These are phyloP conservation scores for Pocillopora verrucosa DNA, from an alignment of 64 coral and sea anemone species.

Conservation along the genomic window DNA sequence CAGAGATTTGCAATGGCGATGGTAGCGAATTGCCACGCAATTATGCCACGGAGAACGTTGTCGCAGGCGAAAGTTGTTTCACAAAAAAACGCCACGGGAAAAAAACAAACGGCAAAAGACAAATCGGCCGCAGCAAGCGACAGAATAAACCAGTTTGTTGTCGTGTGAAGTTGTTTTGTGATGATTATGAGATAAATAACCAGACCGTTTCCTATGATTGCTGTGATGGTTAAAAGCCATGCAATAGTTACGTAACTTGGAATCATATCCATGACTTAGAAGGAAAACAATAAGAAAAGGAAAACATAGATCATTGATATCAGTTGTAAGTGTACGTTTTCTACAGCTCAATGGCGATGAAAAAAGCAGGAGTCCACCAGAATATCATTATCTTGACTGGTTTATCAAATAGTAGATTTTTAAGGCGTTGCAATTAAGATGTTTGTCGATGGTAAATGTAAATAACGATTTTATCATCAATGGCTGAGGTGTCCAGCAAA, in stretches of 20 bases:
- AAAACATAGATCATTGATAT: no score
- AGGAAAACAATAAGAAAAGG: not conserved
- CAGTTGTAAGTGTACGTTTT: not conserved
- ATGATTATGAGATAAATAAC: not conserved
- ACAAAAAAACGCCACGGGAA: not conserved
- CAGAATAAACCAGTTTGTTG: not conserved
- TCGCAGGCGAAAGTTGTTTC: not conserved
- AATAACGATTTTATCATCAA: no score
- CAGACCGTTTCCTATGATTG: not conserved
- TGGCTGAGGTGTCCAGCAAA: no score
- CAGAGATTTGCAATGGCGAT: constrained; percentile 1
- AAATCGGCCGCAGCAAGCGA: not conserved
- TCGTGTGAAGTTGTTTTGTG: constrained; percentile 1
- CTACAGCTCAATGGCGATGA: not conserved
- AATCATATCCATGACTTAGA: not conserved
- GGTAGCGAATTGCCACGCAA: not conserved
- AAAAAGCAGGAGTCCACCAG: not conserved
- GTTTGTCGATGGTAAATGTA: no score
- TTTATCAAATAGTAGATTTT: no score
- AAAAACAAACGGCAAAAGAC: not conserved
- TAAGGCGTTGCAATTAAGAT: no score
- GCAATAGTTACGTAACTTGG: not conserved
- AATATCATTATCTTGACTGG: not conserved
- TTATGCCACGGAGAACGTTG: not conserved
- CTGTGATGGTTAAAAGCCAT: not conserved